Conservation (phyloP, 2,888 invertebrate species). For the Drosophila pullipes region DNA sequence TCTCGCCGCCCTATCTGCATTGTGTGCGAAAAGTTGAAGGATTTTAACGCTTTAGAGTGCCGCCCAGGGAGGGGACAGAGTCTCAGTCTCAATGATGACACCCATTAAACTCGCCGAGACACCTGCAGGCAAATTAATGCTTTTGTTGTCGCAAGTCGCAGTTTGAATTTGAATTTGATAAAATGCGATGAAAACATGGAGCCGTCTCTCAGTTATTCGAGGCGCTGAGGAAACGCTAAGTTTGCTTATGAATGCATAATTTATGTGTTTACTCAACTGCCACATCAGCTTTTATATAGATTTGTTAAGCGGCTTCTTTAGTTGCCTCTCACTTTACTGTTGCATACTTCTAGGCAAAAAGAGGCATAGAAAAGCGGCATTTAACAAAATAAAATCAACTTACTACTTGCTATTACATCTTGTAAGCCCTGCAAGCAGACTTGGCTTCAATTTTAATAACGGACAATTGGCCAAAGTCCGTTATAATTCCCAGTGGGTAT, state of each 20-base stretch:
- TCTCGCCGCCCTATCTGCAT: slow-evolving; percentile 27
- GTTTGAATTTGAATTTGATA: not conserved
- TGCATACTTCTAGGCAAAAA: slow-evolving; percentile 43
- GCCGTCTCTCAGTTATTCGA: slow-evolving; percentile 24
- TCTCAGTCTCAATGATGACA: slow-evolving; percentile 49
- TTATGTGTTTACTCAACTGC: slow-evolving; percentile 6
- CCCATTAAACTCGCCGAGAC: slow-evolving; percentile 59
- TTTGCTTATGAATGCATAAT: slow-evolving; percentile 32
- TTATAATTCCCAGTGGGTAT: slow-evolving; percentile 24
- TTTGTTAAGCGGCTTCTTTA: not conserved
- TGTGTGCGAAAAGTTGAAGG: slow-evolving; percentile 78
- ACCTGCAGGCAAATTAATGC: slow-evolving; percentile 76
- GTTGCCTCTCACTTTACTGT: not conserved
- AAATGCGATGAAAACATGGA: slow-evolving; percentile 15
- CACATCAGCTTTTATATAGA: slow-evolving; percentile 7
- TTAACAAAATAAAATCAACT: not conserved
- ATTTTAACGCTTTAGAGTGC: slow-evolving; percentile 74
- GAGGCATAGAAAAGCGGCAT: not conserved
- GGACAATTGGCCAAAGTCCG: slow-evolving; percentile 15
- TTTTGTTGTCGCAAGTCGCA: slow-evolving; percentile 26
- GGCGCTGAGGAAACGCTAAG: slow-evolving; percentile 5
- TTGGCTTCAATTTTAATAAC: slow-evolving; percentile 44
- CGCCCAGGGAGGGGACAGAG: slow-evolving; percentile 2
- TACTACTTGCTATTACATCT: not conserved
- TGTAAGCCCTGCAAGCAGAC: not conserved